Conservation (phyloP, 2,888 invertebrate species). For the Pseudococcus jackbeardsleyi region DNA sequence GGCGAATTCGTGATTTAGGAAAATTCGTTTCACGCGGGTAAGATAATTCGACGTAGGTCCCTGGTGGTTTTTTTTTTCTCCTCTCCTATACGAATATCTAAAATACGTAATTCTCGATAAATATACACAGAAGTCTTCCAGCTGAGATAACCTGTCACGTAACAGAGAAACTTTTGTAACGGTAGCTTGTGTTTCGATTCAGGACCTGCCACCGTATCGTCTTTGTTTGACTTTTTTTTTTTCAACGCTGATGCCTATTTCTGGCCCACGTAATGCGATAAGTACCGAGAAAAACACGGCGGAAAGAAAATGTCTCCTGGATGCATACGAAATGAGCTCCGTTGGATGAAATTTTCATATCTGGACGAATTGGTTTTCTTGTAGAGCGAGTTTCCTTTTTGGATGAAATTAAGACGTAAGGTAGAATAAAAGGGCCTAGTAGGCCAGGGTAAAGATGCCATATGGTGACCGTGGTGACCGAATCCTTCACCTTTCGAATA, state of each 20-base stretch:
- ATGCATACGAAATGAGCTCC: neutral
- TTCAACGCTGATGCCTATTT: neutral
- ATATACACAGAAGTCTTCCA: neutral
- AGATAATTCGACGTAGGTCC: neutral
- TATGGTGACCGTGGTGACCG: constrained; percentile 63
- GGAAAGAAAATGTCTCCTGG: neutral
- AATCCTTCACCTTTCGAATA: constrained; percentile 61
- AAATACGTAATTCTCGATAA: neutral
- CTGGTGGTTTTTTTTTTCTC: neutral
- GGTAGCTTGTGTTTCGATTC: neutral
- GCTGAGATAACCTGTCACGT: constrained; percentile 15
- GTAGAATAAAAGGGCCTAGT: neutral
- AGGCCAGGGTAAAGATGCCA: constrained; percentile 52
- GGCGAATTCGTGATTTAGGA: neutral
- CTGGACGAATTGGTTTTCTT: neutral
- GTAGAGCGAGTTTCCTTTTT: neutral
- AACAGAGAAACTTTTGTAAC: constrained; percentile 26
- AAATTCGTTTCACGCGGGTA: neutral
- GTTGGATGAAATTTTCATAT: neutral
- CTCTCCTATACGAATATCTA: neutral
- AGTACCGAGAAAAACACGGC: neutral
- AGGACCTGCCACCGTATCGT: neutral
- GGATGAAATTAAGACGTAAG: constrained; percentile 25
- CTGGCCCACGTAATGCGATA: neutral
- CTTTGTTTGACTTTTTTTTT: constrained; percentile 1